Evolutionary conservation across 2,888 invertebrate genomes (phyloP).

Genomic region (Suillia variegata): DNA sequence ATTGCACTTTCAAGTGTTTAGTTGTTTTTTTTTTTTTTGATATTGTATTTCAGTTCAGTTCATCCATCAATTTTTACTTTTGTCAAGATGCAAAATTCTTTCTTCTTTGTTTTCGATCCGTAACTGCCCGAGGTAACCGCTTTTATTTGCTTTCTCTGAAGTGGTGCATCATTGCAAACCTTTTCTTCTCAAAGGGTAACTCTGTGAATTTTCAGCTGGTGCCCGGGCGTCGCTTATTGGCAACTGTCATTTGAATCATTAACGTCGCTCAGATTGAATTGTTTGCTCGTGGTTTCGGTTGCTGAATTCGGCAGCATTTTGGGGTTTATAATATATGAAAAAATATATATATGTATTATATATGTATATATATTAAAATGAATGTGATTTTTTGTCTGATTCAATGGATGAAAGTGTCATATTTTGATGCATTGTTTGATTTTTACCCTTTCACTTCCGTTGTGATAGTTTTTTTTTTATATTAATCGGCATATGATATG

Average conservation of each 20-base stretch:
- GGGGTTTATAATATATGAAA: background rate
- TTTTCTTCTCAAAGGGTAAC: background rate
- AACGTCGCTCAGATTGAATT: constrained; percentile 27
- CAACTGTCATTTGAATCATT: constrained; percentile 26
- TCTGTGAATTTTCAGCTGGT: constrained; percentile 7
- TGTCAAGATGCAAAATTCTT: constrained; percentile 28
- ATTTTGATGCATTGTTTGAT: constrained; percentile 27
- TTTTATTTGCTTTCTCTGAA: constrained; percentile 1
- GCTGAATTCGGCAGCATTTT: background rate
- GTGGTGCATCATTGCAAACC: background rate
- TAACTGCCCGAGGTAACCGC: background rate
- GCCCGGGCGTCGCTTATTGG: constrained; percentile 20
- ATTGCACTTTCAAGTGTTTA: constrained; percentile 6
- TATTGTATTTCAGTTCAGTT: constrained; percentile 2
- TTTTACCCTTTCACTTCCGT: constrained; percentile 24
- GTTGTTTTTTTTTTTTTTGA: background rate
- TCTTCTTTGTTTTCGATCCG: background rate
- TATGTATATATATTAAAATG: too few species aligned
- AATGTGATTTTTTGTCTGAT: constrained; percentile 25
- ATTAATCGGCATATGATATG: too few species aligned
- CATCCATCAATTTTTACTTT: constrained; percentile 18
- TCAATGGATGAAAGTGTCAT: constrained; percentile 25
- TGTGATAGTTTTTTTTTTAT: constrained; percentile 14
- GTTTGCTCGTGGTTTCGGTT: constrained; percentile 12
- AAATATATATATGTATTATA: constrained; percentile 14